Conservation (phyloP, 2,797 vertebrate species). For the Etheostoma nigrum region DNA sequence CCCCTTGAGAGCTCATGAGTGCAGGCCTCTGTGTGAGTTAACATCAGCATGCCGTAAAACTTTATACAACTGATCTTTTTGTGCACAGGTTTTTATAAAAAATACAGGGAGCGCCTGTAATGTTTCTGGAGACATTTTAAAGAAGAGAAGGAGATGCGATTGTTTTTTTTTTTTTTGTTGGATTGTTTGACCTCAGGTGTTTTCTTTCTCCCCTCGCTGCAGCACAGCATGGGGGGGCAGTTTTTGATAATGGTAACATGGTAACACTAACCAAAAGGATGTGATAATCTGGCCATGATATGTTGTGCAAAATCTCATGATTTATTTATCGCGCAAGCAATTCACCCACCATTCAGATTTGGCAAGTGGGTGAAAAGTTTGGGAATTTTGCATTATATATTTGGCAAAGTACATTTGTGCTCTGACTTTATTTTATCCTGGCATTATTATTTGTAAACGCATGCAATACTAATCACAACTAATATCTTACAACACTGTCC, state of each 20-base stretch:
- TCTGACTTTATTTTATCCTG: constrained; percentile 48
- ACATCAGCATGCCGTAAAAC: constrained; percentile 64
- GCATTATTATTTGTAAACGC: constrained; percentile 60
- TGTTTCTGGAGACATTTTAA: constrained; percentile 41
- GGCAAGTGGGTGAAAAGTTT: constrained; percentile 1
- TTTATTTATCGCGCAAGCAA: constrained; percentile 20
- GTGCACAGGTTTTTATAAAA: constrained; percentile 35
- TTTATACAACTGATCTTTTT: constrained; percentile 45
- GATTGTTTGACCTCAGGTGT: constrained; percentile 64
- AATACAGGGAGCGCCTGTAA: constrained; percentile 27
- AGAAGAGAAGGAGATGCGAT: constrained; percentile 34
- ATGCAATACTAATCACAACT: constrained; percentile 66
- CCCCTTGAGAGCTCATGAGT: constrained; percentile 68
- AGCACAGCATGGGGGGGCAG: constrained; percentile 19
- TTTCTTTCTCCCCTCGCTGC: constrained; percentile 47
- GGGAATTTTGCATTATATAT: constrained; percentile 31
- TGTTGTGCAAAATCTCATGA: constrained; percentile 32
- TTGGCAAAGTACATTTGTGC: constrained; percentile 2
- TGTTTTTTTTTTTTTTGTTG: constrained; percentile 17
- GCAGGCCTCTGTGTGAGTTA: constrained; percentile 53
- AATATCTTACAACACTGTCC: constrained; percentile 52
- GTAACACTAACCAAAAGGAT: constrained; percentile 34
- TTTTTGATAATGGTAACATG: constrained; percentile 17
- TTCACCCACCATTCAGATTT: constrained; percentile 13
- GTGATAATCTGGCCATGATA: constrained; percentile 15